Evolutionary conservation across 2,888 invertebrate genomes (phyloP), one percentile per base, ranked within the genome.

Genomic region (Lasioglossum calceatum): DNA sequence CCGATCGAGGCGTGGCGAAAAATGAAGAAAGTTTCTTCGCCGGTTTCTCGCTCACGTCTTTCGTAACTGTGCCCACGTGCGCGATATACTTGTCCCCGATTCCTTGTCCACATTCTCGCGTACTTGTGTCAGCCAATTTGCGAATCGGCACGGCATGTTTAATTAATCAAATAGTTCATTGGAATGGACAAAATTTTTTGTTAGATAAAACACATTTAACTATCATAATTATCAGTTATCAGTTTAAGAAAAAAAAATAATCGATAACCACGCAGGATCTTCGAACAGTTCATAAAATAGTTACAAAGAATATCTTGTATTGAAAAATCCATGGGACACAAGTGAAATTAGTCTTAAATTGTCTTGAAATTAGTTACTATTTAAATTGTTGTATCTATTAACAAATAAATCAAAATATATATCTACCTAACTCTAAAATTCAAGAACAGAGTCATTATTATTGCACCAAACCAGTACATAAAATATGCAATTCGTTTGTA

Each of bases 11-110:
- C 47, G 54, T 74, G 82, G 92, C 92, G 94, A 95, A 94, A 95
- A 95, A 95, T 94, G 95, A 94, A 93, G 93, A 94, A 95, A 95
- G 93, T 94, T 95, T 92, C 91, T 89, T 91, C 87, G 81, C 90
- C 85, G 61, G 81, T 32, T 85, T 76, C 79, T 85, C 71, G 83
- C 85, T 89, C 92, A 88, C 88, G 84, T 92, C 82, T 77, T 80
- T 79, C 87, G 84, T 88, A 91, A 88, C 91, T 88, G 88, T 89
- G 92, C 92, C 93, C 93, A 92, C 92, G 92, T 93, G 91, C 88
- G 78, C 87, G 89, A 87, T 91, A 91, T 89, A 91, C 91, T 85
- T 72, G 83, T 12, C 67, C 91, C 64, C 89, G 87, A 88, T 85
- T 83, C 87, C 79, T 79, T 79, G 83, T 81, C 77, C 73, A 71